These are phyloP conservation scores for Megaleporinus macrocephalus DNA, from an alignment of 2,113 vertebrate genomes.

Conservation along the genomic window DNA sequence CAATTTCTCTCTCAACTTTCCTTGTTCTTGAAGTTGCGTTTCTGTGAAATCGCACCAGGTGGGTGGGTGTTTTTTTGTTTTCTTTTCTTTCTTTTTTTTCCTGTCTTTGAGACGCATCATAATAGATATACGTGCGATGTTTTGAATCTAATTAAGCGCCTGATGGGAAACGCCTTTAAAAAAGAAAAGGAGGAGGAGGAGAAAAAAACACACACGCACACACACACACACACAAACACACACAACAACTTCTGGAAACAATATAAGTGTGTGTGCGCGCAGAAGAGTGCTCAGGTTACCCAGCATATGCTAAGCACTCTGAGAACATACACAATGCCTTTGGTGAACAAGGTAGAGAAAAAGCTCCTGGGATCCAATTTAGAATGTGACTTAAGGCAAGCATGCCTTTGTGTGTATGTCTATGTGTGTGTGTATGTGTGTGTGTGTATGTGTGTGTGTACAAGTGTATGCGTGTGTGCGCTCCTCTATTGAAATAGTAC, in stretches of 20 bases:
- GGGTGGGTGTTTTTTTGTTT: conserved; percentile 59
- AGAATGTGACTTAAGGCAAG: conserved; percentile 91
- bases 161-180: conserved; percentile 86
- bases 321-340: conserved; percentile 87
- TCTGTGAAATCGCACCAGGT: conserved; percentile 63
- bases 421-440: conserved; percentile 43
- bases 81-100: conserved; percentile 27
- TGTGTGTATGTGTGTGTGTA: conserved; percentile 44
- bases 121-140: conserved; percentile 80
- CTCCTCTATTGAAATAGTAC: conserved; percentile 74
- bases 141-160: conserved; percentile 89
- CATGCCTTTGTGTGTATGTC: conserved; percentile 69
- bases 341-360: conserved; percentile 88
- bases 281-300: conserved; percentile 84
- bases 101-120: conserved; percentile 41
- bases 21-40: conserved; percentile 48
- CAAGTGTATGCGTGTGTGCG: conserved; percentile 48
- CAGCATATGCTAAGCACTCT: conserved; percentile 87
- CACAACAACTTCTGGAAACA: conserved; percentile 73
- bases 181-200: conserved; percentile 60
- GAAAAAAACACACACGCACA: conserved; percentile 36
- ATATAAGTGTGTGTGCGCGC: conserved; percentile 52
- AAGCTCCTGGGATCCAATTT: conserved; percentile 93
- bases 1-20: conserved; percentile 8
- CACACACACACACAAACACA: conserved; percentile 10